These are phyloP conservation scores for Dipodomys merriami DNA, from an alignment of 2,113 vertebrate genomes.

Conservation along the genomic window DNA sequence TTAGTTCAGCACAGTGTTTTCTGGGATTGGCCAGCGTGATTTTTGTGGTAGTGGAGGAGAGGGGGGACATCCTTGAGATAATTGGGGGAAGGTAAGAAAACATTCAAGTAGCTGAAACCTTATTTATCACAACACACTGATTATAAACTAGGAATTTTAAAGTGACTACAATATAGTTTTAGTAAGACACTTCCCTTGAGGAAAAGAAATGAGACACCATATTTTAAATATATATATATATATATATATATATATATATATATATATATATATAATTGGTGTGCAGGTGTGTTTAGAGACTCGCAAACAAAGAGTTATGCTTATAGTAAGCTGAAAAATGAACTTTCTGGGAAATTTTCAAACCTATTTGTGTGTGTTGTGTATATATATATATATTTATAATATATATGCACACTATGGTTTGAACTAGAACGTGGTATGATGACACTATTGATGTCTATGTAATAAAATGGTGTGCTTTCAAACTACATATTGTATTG, in stretches of 20 bases:
- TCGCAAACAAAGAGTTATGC: background rate
- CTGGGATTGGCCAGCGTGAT: constrained; percentile 23
- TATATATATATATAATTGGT: too few relatives aligned
- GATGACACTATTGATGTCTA: constrained; percentile 42
- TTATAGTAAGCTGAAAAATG: constrained; percentile 19
- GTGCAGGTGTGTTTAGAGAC: background rate
- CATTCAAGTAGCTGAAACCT: constrained; percentile 57
- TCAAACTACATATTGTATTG: constrained; percentile 47
- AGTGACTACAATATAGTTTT: constrained; percentile 43
- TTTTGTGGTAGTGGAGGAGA: background rate
- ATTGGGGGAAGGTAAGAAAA: constrained; percentile 51
- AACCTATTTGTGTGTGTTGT: background rate
- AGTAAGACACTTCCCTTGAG: constrained; percentile 6
- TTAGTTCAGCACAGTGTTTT: constrained; percentile 66
- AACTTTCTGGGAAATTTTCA: background rate
- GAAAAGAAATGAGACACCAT: constrained; percentile 38
- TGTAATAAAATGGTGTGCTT: constrained; percentile 77
- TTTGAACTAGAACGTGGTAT: constrained; percentile 47
- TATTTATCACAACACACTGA: constrained; percentile 54
- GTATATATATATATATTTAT: background rate
- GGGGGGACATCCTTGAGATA: constrained; percentile 39
- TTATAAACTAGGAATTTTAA: constrained; percentile 37
- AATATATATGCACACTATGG: background rate
- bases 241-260: too few relatives aligned
- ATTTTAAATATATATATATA: background rate